Evolutionary conservation across 2,113 vertebrate genomes (phyloP), one percentile per base, ranked within the genome.

Genomic region (Pseudorectes ferrugineus): DNA sequence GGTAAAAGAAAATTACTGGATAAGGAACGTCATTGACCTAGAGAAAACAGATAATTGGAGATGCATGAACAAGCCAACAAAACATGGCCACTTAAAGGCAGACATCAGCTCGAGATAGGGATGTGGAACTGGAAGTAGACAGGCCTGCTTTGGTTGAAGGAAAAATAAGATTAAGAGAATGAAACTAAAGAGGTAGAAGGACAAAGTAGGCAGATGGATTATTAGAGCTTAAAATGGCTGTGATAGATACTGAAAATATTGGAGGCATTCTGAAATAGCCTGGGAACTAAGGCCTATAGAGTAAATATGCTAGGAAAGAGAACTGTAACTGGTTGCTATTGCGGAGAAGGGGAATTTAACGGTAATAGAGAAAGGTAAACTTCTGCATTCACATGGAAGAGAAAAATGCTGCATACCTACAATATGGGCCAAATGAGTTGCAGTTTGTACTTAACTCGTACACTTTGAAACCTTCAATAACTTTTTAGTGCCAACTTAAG

Each of bases 331-430:
- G 40, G 10, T 38, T 65, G 71, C 40, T 75, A 36, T 0, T 35
- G 12, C 5, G 3, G 21, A 59, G 11, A 2, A 2, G 3, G 6
- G 5, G 4, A 35, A 65, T 71, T 45, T 31, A 59, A 20, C 3
- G 1, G 4, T 40, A 26, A 48, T 29, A 78, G 45, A 43, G 26
- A 63, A 65, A 38, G 16, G 4, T 59, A 26, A 81, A 58, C 8
- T 52, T 79, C 3, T 49, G 29, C 25, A 40, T 54, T 70, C 51
- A 51, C 40, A 26, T 2, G 16, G 12, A 21, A 36, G 26, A 52
- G 14, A 63, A 54, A 55, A 89, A 72, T 22, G 16, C 8, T 74
- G 28, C 5, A 17, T 74, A 42, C 15, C n/a, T 38, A 4, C 46
- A 43, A 9, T 9, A 58, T 55, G 59, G 33, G 31, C 59, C 76